Percentiles rank a stretch among this genome's conserved stretches.
These are phyloP conservation scores for Chalcis sispes DNA, from an alignment of 2,888 invertebrate genomes.

Conservation along the genomic window DNA sequence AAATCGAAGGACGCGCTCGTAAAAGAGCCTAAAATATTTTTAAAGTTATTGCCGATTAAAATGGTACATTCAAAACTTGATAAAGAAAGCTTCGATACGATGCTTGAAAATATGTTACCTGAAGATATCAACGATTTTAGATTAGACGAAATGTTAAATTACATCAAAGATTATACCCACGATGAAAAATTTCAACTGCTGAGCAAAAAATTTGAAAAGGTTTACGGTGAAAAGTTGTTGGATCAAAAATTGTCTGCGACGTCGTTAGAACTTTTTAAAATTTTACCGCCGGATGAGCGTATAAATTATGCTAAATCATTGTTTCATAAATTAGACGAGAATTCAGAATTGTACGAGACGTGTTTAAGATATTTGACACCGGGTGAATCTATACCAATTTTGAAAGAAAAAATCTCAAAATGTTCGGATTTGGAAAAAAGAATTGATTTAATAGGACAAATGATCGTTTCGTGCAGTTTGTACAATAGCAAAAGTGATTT, in stretches of 20 bases:
- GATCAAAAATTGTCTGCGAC: neutral
- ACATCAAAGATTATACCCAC: slow-evolving; percentile 56
- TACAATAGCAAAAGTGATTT: slow-evolving; percentile 68
- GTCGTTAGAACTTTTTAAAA: neutral
- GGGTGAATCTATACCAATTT: neutral
- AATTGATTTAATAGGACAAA: neutral
- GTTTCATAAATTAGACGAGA: neutral
- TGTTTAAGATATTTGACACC: neutral
- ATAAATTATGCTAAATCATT: neutral
- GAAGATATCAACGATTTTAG: slow-evolving; percentile 14
- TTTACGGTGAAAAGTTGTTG: slow-evolving; percentile 54
- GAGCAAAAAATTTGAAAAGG: slow-evolving; percentile 57
- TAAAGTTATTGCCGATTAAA: neutral
- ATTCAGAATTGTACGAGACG: neutral
- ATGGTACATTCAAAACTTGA: slow-evolving; percentile 14
- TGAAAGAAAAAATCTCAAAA: neutral
- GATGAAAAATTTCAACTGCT: slow-evolving; percentile 58
- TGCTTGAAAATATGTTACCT: slow-evolving; percentile 48
- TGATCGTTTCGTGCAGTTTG: slow-evolving; percentile 68
- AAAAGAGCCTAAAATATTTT: neutral
- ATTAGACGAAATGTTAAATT: slow-evolving; percentile 22
- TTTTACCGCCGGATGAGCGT: neutral
- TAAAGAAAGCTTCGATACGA: neutral
- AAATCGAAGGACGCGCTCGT: neutral
- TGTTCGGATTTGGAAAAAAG: neutral